phyloP scores from a whole-genome alignment of 1,140 invertebrate species.

The Catajapyx aquilonaris region DNA sequence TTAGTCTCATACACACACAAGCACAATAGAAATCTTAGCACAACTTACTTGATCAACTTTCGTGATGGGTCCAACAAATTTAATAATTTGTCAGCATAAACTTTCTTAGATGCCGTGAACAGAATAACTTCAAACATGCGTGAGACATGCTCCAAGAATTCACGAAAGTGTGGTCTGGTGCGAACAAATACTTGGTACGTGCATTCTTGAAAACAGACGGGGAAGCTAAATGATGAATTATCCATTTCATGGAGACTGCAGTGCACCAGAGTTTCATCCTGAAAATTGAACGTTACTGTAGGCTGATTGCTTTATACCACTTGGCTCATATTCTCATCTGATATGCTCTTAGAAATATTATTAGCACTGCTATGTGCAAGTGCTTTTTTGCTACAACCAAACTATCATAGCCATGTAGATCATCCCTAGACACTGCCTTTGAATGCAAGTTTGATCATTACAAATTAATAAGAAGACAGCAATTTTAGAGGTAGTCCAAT shows the following conservation, averaged over 20 bases:
- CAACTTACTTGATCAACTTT: slow-evolving; percentile 62
- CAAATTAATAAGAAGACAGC: no score
- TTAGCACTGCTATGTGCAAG: no score
- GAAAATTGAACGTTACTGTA: slow-evolving; percentile 15
- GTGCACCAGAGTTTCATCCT: slow-evolving; percentile 91
- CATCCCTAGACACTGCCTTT: no score
- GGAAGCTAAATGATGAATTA: slow-evolving; percentile 82
- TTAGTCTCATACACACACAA: neutral
- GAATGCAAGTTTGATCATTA: no score
- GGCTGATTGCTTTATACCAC: no score
- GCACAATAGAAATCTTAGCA: neutral
- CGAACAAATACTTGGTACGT: slow-evolving; percentile 79
- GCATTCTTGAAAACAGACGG: slow-evolving; percentile 80
- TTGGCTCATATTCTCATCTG: no score
- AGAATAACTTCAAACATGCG: slow-evolving; percentile 84
- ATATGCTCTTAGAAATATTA: no score
- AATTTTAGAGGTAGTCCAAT: no score
- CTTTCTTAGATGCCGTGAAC: slow-evolving; percentile 88
- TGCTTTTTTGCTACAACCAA: no score
- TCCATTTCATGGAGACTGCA: slow-evolving; percentile 80
- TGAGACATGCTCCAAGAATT: slow-evolving; percentile 80
- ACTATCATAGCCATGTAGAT: no score
- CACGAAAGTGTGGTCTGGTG: slow-evolving; percentile 71
- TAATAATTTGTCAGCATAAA: slow-evolving; percentile 86
- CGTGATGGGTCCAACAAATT: slow-evolving; percentile 79